Conservation (phyloP, 1,140 invertebrate species). For the Bombus sibiricus region DNA sequence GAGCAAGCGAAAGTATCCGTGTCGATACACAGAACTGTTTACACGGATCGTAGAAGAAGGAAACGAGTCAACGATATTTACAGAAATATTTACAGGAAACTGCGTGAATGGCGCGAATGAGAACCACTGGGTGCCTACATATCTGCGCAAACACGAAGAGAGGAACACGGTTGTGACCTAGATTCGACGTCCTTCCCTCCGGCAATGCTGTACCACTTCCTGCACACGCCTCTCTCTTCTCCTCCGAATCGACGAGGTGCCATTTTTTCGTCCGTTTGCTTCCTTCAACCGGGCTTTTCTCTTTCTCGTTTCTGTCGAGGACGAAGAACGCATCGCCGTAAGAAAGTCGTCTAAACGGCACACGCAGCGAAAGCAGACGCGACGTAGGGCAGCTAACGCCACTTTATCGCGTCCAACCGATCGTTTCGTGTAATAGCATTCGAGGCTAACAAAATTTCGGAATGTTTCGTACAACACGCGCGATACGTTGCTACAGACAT, state of each 20-base stretch:
- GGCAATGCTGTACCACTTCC: conserved; percentile 76
- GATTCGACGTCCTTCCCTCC: conserved; percentile 77
- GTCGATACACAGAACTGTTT: no score
- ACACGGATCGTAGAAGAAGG: no score
- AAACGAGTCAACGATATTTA: no score
- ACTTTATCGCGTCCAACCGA: no score
- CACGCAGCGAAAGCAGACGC: conserved; percentile 68
- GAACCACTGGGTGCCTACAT: conserved; percentile 25
- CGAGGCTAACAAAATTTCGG: no score
- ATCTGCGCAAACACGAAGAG: conserved; percentile 13
- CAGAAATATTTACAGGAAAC: no score
- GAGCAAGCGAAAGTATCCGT: no score
- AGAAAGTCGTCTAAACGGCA: conserved; percentile 72
- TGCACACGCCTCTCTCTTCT: conserved; percentile 45
- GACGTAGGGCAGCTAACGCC: not conserved
- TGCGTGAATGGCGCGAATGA: not conserved
- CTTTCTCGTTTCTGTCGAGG: conserved; percentile 33
- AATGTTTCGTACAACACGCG: no score
- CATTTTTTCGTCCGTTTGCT: conserved; percentile 28
- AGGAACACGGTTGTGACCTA: conserved; percentile 68
- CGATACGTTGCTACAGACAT: no score
- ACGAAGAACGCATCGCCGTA: conserved; percentile 37
- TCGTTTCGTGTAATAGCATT: no score
- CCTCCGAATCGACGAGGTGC: conserved; percentile 6
- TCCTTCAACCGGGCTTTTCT: conserved; percentile 34